These are phyloP conservation scores for Anas platyrhynchos DNA, from an alignment of 2,113 vertebrate genomes.

Conservation along the genomic window DNA sequence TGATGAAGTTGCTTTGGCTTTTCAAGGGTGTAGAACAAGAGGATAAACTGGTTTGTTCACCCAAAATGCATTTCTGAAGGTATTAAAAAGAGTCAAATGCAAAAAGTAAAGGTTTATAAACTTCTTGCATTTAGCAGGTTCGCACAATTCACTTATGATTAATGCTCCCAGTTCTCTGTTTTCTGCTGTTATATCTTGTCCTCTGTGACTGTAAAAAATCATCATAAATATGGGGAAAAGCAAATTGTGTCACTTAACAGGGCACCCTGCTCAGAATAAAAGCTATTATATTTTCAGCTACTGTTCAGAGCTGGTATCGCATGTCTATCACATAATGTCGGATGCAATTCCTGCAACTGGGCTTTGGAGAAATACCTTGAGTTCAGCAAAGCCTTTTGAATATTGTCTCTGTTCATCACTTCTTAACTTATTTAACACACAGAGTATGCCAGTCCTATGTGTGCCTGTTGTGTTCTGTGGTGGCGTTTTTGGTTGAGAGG, in stretches of 20 bases:
- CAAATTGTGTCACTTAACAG: not conserved
- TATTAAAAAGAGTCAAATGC: not conserved
- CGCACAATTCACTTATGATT: not conserved
- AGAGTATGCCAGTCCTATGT: not conserved
- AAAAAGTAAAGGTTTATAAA: not conserved
- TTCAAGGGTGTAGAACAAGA: not conserved
- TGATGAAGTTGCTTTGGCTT: not conserved
- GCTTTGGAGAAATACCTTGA: not conserved
- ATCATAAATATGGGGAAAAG: not conserved
- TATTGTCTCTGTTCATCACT: not conserved
- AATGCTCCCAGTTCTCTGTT: not conserved
- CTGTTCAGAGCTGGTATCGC: not conserved
- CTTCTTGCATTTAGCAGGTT: rapidly evolving
- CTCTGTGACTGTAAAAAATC: not conserved
- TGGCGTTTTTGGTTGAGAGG: not conserved
- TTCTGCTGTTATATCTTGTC: not conserved
- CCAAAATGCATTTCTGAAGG: not conserved
- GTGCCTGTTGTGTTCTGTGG: not conserved
- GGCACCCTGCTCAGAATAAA: not conserved
- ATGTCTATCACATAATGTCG: not conserved
- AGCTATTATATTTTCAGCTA: not conserved
- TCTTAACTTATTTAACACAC: not conserved
- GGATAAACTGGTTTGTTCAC: not conserved
- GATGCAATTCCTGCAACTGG: not conserved
- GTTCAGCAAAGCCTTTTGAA: not conserved